Evolutionary conservation across 2,888 invertebrate genomes (phyloP), one percentile per base, ranked within the genome.

Genomic region (Strigamia transsilvanica): DNA sequence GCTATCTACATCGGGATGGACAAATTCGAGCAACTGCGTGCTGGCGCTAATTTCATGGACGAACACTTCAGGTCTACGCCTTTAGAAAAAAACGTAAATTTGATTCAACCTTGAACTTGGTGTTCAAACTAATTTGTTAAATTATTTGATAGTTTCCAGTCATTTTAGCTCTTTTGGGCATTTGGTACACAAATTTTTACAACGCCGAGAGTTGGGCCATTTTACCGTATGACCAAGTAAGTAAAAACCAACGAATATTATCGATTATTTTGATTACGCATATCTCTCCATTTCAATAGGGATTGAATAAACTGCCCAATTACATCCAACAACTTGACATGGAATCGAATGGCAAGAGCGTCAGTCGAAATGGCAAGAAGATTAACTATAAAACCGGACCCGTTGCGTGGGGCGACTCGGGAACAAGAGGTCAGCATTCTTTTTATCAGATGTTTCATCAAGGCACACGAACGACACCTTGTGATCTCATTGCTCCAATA

Each of bases 251-350:
- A n/a, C n/a, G n/a, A n/a, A n/a, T n/a, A n/a, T n/a, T n/a, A n/a
- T 15, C 10, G 15, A 7, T 51, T 15, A 15, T 4, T 5, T n/a
- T 15, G 4, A 51, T n/a, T 51, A 18, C 13, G 4, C 3, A 23
- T 66, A 21, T 12, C 5, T 23, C 10, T 23, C 80, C n/a, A n/a
- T 38, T 21, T 15, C 4, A 18, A 56, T 85, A 90, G 89, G 98
- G 99, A 88, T 89, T 99, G 86, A 99, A 99, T 88, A 92, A 99
- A 88, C 99, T 99, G 89, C 97, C 99, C 13, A 99, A 99, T n/a
- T 99, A 99, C 89, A 98, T 99, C 90, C 99, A 99, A 89, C 99
- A 99, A 90, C 98, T 98, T 3, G 99, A 99, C 87, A 99, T 99
- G 99, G 99, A 99, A 89, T 97, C 97, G 85, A 99, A 99, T 89